Conservation (phyloP, 1,140 invertebrate genomes). For the Latrodectus geometricus region DNA sequence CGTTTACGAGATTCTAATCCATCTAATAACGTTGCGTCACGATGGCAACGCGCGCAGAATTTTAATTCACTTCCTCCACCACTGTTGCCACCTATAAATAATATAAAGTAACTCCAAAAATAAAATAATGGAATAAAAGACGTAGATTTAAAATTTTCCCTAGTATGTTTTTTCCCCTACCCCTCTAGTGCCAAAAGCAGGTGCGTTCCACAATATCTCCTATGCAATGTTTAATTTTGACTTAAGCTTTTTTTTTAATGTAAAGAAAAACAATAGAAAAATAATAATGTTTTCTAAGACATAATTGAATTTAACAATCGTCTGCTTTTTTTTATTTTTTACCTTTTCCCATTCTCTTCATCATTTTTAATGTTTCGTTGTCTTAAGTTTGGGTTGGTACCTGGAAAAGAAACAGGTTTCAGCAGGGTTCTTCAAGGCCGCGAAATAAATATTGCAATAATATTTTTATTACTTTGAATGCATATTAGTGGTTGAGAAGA, state of each 20-base stretch:
- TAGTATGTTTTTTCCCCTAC: background rate
- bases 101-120: conserved; percentile 3
- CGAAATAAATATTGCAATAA: conserved; percentile 23
- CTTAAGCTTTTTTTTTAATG: background rate
- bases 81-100: conserved; percentile 34
- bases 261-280: conserved; percentile 41
- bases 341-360: background rate
- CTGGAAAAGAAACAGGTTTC: conserved; percentile 22
- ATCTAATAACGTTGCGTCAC: conserved; percentile 27
- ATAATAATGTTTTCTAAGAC: conserved; percentile 29
- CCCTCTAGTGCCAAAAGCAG: conserved; percentile 5
- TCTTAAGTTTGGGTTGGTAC: conserved; percentile 1
- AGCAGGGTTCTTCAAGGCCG: conserved; percentile 27
- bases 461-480: background rate
- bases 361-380: conserved; percentile 7
- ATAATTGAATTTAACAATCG: conserved; percentile 58
- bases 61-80: conserved; percentile 23
- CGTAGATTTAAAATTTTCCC: background rate
- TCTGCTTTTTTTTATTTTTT: conserved; percentile 20
- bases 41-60: conserved; percentile 35
- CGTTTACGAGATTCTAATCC: conserved; percentile 14
- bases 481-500: too few relatives aligned
- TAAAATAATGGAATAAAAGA: background rate
- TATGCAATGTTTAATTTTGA: background rate
- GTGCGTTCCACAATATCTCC: conserved; percentile 12